These are phyloP conservation scores for Strix aluco DNA, from an alignment of 2,113 vertebrate species.

Conservation along the genomic window DNA sequence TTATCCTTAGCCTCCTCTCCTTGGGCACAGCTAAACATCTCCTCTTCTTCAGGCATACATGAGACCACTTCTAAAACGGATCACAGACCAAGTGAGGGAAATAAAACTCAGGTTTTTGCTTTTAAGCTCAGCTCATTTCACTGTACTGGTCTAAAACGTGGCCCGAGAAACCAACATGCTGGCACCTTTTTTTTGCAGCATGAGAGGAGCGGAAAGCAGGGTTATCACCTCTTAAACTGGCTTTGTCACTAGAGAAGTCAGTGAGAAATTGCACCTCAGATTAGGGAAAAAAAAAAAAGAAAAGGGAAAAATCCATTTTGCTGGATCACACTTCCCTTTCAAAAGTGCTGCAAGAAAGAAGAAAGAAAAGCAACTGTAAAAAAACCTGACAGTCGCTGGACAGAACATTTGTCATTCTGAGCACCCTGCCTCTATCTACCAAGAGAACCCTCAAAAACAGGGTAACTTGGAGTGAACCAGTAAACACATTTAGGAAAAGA, in stretches of 20 bases:
- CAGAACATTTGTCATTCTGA: background rate
- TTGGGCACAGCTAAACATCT: background rate
- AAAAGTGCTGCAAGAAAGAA: background rate
- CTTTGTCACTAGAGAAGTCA: background rate
- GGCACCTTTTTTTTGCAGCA: background rate
- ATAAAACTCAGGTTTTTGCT: background rate
- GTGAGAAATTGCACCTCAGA: conserved; percentile 5
- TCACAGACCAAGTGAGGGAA: background rate
- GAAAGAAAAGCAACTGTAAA: background rate
- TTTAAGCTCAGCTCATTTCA: background rate
- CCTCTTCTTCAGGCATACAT: background rate
- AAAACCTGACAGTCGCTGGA: background rate
- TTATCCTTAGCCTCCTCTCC: background rate
- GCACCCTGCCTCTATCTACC: background rate
- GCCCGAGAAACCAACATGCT: background rate
- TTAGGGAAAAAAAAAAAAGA: background rate
- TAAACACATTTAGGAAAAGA: background rate
- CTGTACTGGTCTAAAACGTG: background rate
- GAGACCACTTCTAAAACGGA: background rate
- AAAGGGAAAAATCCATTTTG: background rate
- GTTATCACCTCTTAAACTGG: background rate
- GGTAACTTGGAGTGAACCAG: background rate
- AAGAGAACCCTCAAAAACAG: background rate
- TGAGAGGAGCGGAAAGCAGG: background rate
- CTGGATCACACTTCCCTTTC: background rate